Percentiles rank a stretch among this genome's conserved stretches.
These are phyloP conservation scores for Anticlea derivata DNA, from an alignment of 2,888 invertebrate species.

Conservation along the genomic window DNA sequence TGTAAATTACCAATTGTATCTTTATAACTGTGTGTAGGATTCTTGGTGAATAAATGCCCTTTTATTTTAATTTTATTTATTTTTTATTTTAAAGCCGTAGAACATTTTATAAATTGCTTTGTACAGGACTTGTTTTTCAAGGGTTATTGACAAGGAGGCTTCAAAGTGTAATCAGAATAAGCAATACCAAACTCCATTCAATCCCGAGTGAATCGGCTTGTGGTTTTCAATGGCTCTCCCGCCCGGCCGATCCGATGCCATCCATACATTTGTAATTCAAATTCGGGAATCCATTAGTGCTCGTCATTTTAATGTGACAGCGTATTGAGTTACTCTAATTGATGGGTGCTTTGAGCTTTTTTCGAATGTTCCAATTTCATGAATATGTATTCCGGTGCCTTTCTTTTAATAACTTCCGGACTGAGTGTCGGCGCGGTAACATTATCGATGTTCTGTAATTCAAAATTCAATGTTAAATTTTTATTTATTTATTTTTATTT, in stretches of 20 bases:
- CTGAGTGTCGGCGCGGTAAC: conserved; percentile 22
- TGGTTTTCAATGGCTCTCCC: conserved; percentile 19
- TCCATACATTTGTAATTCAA: conserved; percentile 81
- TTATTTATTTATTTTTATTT: too few species aligned
- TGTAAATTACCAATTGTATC: too few species aligned
- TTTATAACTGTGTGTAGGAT: too few species aligned
- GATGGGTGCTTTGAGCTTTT: conserved; percentile 67
- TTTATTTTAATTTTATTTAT: too few species aligned
- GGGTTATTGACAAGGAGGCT: conserved; percentile 1
- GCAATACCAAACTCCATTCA: conserved; percentile 3
- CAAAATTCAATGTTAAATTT: conserved; percentile 10
- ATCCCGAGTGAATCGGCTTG: conserved; percentile 6
- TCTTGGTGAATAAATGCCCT: too few species aligned
- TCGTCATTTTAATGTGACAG: conserved; percentile 83
- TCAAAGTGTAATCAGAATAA: conserved; percentile 1
- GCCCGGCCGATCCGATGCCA: conserved; percentile 55
- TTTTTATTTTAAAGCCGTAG: too few species aligned
- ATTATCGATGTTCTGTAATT: conserved; percentile 12
- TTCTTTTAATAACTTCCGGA: conserved; percentile 37
- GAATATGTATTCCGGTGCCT: conserved; percentile 36
- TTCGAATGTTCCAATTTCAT: conserved; percentile 56
- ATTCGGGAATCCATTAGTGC: conserved; percentile 82
- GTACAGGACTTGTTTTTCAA: too few species aligned
- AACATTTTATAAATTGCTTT: too few species aligned
- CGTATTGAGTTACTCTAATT: conserved; percentile 83